Base-by-base conservation (phyloP, 2,113 vertebrate species). In the Rhynchomys soricoides region DNA sequence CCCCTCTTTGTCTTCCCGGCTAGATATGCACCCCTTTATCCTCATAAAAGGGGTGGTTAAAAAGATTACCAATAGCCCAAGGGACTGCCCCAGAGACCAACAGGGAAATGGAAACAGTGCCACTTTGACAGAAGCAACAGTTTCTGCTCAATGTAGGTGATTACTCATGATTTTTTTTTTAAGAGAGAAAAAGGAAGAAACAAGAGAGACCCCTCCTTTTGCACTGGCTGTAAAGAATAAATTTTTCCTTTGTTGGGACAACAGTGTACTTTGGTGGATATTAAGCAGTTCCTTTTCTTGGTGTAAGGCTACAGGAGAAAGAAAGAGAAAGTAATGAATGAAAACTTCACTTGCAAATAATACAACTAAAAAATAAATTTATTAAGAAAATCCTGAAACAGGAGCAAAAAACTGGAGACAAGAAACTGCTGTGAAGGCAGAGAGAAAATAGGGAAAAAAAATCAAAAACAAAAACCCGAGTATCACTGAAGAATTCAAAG, bases 121-220 rank as follows among this genome's bases (percentile, higher is more conserved):
- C 70, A 59, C 24, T 95, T 95, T n/a, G 94, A 31, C 88, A 91
- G 90, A 94, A 74, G 82, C 87, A 97, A 77, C 66, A 92, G 71
- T 95, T 92, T 90, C 92, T 96, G 93, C 96, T 97, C 48, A 95
- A 88, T 94, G 90, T 50, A 75, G 89, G 73, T 85, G 94, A 98
- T 95, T 92, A 96, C 83, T 95, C 52, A 90, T 73, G 86, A 98
- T 21, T 19, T 62, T 62, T 22, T 59, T 59, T 62, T 24, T 24
- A 62, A n/a, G 50, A 88, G 68, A 75, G n/a, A 13, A 21, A 43
- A 3, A 3, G 16, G 5, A 7, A 94, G 91, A 97, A 95, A 93
- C 13, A 96, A 96, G 96, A 68, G 93, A 86, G 40, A 70, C 24
- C 9, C 31, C 31, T 31, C 19, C 40, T 48, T 78, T n/a, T 89